Evolutionary conservation across 2,888 invertebrate genomes (phyloP).

Genomic region (Caenorhabditis doughertyi): DNA sequence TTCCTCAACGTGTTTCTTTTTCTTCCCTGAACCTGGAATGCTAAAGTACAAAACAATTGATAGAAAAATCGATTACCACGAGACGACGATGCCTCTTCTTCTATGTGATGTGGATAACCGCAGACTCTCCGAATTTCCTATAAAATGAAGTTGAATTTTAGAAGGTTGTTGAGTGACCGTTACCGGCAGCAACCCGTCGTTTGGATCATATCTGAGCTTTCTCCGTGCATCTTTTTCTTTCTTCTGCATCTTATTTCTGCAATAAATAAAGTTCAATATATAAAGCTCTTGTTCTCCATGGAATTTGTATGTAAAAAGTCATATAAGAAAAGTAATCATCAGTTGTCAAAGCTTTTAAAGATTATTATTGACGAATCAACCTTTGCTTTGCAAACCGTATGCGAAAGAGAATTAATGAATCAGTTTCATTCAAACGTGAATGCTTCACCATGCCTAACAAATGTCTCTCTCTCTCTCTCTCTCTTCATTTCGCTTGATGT

Average conservation of each 20-base stretch:
- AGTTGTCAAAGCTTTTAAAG: too few species aligned
- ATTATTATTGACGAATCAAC: too few species aligned
- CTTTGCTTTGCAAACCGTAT: too few species aligned
- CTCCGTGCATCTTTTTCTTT: constrained; percentile 10
- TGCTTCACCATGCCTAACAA: too few species aligned
- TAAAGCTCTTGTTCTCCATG: too few species aligned
- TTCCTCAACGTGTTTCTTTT: constrained; percentile 32
- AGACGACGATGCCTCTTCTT: not conserved
- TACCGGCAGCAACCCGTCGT: constrained; percentile 27
- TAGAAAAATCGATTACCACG: not conserved
- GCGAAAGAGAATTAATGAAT: too few species aligned
- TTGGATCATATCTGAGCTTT: constrained; percentile 28
- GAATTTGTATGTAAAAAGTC: too few species aligned
- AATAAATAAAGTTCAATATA: too few species aligned
- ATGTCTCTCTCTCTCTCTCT: too few species aligned
- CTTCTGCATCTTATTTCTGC: constrained; percentile 25
- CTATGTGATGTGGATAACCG: constrained; percentile 10
- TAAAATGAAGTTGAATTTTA: not conserved
- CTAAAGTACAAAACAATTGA: not conserved
- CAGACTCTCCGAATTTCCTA: constrained; percentile 28
- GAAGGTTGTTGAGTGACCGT: not conserved
- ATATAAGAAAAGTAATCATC: too few species aligned
- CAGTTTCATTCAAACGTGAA: too few species aligned
- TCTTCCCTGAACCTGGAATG: constrained; percentile 16
- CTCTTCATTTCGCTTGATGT: not conserved